Evolutionary conservation across 2,888 invertebrate genomes (phyloP), one percentile per base, ranked within the genome.

Genomic region (Julus scandinavius): DNA sequence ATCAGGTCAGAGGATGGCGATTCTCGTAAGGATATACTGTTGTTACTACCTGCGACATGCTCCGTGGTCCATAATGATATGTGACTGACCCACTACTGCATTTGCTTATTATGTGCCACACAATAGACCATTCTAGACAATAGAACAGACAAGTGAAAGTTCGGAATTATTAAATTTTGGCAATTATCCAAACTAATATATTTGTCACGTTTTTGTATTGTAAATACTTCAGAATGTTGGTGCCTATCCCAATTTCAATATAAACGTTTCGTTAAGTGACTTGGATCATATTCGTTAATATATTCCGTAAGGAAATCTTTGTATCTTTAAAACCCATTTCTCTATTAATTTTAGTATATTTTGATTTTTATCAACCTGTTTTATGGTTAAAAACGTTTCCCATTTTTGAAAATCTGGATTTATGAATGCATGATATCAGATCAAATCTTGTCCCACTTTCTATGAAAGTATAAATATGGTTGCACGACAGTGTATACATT

Each of bases 401-500:
- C n/a, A n/a, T 3, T 63, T 63, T 63, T n/a, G 4, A n/a, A 63
- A n/a, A 63, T 63, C 63, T 63, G n/a, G 63, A 63, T 63, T 63
- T 63, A 63, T 63, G 63, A 63, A 63, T 2, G n/a, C 2, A n/a
- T n/a, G 63, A 63, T 63, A 63, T 63, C 63, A 63, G 63, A 63
- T 63, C n/a, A 5, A 63, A 63, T n/a, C 63, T n/a, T 63, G 63
- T 63, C n/a, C 63, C 63, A 63, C 63, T n/a, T 63, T 63, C 63
- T 63, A n/a, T 63, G 63, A 63, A 13, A 17, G 63, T 63, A 63
- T 63, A 63, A 63, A 63, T 63, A 63, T 63, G 17, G 63, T n/a
- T 17, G 63, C 20, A 63, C 6, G 17, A 17, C 63, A 17, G 6
- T 63, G 17, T 17, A n/a, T n/a, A n/a, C 13, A 7, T 63, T 17